Evolutionary conservation across 30 jellyfish, hydroid and myxozoan species (phyloP), one percentile per base, ranked within the genome.

Genomic region (Clytia hemisphaerica): DNA sequence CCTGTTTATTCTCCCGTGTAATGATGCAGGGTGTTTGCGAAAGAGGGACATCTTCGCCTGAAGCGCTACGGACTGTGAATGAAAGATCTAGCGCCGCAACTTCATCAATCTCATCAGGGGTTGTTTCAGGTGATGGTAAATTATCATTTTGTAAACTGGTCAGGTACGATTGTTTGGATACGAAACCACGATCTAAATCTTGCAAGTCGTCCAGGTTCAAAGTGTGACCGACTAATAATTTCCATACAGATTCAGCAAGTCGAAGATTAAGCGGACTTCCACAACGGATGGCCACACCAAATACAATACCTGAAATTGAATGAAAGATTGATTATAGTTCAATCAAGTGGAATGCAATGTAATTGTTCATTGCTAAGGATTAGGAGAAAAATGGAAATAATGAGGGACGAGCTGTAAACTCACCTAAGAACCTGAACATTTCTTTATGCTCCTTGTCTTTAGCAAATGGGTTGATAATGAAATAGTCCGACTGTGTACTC

Each of bases 221-320:
- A 30, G 75, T 24, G 4, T 61, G 67, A 2, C 94, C 96, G 22
- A 79, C 78, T 37, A 86, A 31, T 62, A 67, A 92, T 53, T 86
- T 86, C 96, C 96, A 86, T 12, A 79, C 83, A 14, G 96, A 92
- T 67, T 79, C 94, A 0, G 96, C 96, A 24, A 86, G 65, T 37
- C 69, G 63, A 58, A 86, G 53, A 14, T 85, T 89, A 40, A 86
- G 37, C 4, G 96, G 96, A 67, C 88, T 57, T n/a, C 96, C 94
- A 5, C 92, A 67, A 21, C 96, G 76, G 28, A 86, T 51, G 27
- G 96, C 91, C 2, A 86, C 63, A 9, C 96, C 96, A 45, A 86
- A 58, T 2, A 86, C 53, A 47, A 86, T 62, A 14, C 96, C 96
- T 34, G 77, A 71, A 32, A n/a, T n/a, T n/a, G n/a, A n/a, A n/a